Base-by-base conservation (phyloP, 2,797 vertebrate species). In the Aratinga solstitialis region DNA sequence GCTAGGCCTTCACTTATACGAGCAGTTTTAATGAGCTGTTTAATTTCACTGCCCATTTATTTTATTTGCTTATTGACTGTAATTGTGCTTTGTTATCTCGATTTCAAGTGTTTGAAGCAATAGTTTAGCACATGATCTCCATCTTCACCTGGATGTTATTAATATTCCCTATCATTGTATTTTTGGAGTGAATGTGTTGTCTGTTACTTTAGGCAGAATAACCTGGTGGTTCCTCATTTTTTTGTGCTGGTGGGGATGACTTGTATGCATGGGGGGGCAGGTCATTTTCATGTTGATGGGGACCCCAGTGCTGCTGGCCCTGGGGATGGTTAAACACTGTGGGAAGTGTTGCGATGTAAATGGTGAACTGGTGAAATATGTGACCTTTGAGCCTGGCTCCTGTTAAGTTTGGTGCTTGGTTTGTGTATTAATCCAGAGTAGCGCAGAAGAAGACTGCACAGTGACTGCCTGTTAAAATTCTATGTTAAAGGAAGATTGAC, bases 161-260 rank as follows among this genome's bases (percentile, higher is more conserved):
- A 38, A n/a, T 45, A 54, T 54, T 86, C 87, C 40, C 34, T 11
- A 7, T 63, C 18, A 56, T 2, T 65, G 12, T 82, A 19, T 22
- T 50, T 81, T 84, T 76, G 22, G 20, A 54, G 17, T 65, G 40
- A 65, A 22, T 10, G n/a, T 17, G 2, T 22, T 65, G 7, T 26
- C 21, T 87, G 17, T 32, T 77, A 34, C 53, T 77, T 80, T 61
- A 80, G 56, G 53, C 66, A 61, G 51, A 65, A 11, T 59, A 76
- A 47, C 22, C 19, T 59, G 38, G 23, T 84, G 38, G 32, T 86
- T 93, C 61, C 20, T 23, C 20, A 36, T 87, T 58, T 73, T 32
- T 40, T 0, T 0, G 0, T 43, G 27, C 51, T 43, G 20, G 53
- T 56, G 43, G n/a, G n/a, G 7, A 6, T 65, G 40, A n/a, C 54